Evolutionary conservation across 1,140 invertebrate genomes (phyloP).

Genomic region (Adelges cooleyi): DNA sequence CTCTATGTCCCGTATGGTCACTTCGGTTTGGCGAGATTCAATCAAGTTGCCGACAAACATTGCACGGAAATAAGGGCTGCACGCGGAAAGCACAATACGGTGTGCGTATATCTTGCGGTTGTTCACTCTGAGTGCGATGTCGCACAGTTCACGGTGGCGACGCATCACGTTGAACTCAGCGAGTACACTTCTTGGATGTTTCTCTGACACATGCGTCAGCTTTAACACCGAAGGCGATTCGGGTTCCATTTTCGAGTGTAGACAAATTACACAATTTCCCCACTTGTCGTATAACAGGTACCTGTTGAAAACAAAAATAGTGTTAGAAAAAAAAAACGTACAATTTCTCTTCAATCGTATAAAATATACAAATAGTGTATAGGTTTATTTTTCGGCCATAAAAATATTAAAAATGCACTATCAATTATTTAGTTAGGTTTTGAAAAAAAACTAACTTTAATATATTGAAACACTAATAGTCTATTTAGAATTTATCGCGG

Average conservation of each 20-base stretch:
- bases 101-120: slow-evolving; percentile 91
- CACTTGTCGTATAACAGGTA: slow-evolving; percentile 52
- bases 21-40: slow-evolving; percentile 95
- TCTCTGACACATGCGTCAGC: slow-evolving; percentile 85
- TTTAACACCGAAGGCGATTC: slow-evolving; percentile 63
- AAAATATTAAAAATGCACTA: too few relatives aligned
- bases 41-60: slow-evolving; percentile 98
- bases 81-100: slow-evolving; percentile 74
- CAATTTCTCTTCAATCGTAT: too few relatives aligned
- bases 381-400: too few relatives aligned
- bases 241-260: slow-evolving; percentile 40
- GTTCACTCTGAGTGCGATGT: slow-evolving; percentile 92
- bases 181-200: slow-evolving; percentile 81
- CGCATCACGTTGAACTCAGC: slow-evolving; percentile 78
- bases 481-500: too few relatives aligned
- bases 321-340: too few relatives aligned
- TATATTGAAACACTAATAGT: too few relatives aligned
- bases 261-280: too few relatives aligned
- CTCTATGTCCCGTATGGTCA: slow-evolving; percentile 94
- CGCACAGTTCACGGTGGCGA: slow-evolving; percentile 83
- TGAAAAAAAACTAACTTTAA: too few relatives aligned
- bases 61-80: slow-evolving; percentile 82
- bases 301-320: slow-evolving; percentile 52
- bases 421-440: too few relatives aligned
- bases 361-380: too few relatives aligned